Evolutionary conservation across 2,888 invertebrate genomes (phyloP), one percentile per base, ranked within the genome.

Genomic region (Eulithis prunata): DNA sequence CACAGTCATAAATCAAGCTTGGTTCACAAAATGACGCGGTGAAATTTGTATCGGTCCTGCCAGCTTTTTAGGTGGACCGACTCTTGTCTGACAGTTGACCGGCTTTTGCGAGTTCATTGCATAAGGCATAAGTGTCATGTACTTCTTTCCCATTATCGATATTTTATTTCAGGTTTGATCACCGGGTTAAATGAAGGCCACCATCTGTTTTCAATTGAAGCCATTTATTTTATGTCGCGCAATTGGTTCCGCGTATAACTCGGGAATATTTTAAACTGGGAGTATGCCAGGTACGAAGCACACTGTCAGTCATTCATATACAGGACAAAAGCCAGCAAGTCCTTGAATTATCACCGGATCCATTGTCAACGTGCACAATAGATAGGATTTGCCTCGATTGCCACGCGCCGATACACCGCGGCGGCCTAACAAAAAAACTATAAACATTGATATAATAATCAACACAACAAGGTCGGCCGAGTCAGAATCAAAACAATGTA

Each of bases 291-390:
- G 14, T 47, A 76, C 77, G 14, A 60, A 58, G 76, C 75, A 72
- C 75, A 74, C 69, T 71, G 75, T 63, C 63, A 61, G 60, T 55
- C 65, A 66, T 65, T 73, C 75, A 77, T 78, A 73, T 71, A 72
- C 77, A 76, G 83, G 79, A 90, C 90, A 91, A 91, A 89, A 78
- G 86, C 72, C 72, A 71, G 64, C 74, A 81, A 21, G 90, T 86
- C 91, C 91, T 91, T 91, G 91, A 90, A 90, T 90, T 87, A 90
- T 78, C 87, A 86, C 87, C 87, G 88, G 87, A 88, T 85, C 87
- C 83, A 87, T 89, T 90, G 89, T 89, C 88, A 81, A 82, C 78
- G 85, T 75, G 77, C 85, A 91, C 89, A 91, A 91, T 90, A 76
- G 86, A 80, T 86, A 85, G 86, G 85, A 87, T 88, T 86, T 86